These are phyloP conservation scores for Thunnus albacares DNA, from an alignment of 2,797 vertebrate species.

Conservation along the genomic window DNA sequence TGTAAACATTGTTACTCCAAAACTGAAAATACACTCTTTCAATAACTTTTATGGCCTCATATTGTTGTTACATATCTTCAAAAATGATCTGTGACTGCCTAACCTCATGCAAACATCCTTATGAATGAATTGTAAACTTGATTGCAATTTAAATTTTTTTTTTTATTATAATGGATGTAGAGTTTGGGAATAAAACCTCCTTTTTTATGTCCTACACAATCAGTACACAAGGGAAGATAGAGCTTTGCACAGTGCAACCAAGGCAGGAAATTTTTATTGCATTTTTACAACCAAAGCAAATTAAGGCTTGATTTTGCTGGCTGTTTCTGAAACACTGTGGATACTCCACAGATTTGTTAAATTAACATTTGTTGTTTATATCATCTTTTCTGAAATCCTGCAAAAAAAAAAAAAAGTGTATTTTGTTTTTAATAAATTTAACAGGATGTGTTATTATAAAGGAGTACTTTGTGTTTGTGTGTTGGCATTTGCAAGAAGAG, in stretches of 20 bases:
- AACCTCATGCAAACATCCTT: slow-evolving; percentile 2
- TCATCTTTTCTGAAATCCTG: slow-evolving; percentile 33
- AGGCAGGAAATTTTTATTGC: slow-evolving; percentile 36
- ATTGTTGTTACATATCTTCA: slow-evolving; percentile 32
- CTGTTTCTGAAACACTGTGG: slow-evolving; percentile 42
- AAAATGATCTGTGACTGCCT: slow-evolving; percentile 13
- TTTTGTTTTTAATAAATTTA: slow-evolving; percentile 67
- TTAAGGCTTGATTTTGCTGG: slow-evolving; percentile 24
- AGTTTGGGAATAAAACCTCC: slow-evolving; percentile 15
- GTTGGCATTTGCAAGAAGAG: too few relatives aligned
- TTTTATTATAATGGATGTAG: slow-evolving; percentile 29
- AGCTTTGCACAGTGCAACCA: background rate
- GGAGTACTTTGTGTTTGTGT: slow-evolving; percentile 1
- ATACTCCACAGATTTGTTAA: slow-evolving; percentile 7
- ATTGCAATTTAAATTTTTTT: slow-evolving; percentile 43
- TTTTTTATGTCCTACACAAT: slow-evolving; percentile 49
- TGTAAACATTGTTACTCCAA: slow-evolving; percentile 10
- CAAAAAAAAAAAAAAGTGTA: background rate
- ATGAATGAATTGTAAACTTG: slow-evolving; percentile 19
- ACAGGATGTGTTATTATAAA: slow-evolving; percentile 25
- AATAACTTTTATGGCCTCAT: slow-evolving; percentile 8
- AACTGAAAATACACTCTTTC: background rate
- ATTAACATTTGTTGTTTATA: slow-evolving; percentile 39
- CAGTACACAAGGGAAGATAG: background rate
- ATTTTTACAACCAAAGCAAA: slow-evolving; percentile 53